Evolutionary conservation across 2,797 vertebrate species (phyloP).

Genomic region (Sarcoramphus papa): DNA sequence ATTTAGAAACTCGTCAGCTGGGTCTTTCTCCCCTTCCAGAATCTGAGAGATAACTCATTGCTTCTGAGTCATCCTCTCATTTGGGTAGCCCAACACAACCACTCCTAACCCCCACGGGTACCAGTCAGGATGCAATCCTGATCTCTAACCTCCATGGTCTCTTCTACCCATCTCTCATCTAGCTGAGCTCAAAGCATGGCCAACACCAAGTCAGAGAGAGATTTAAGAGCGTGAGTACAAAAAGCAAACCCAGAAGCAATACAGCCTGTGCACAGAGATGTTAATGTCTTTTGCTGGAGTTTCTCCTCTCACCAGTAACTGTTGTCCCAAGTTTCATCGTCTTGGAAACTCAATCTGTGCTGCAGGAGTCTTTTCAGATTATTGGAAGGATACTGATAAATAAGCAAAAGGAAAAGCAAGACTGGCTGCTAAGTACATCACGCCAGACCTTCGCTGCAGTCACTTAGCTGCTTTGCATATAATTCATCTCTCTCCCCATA

Average conservation of each 20-base stretch:
- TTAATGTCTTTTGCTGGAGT: background rate
- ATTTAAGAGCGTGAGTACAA: accelerated
- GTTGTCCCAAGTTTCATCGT: background rate
- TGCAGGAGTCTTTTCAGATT: background rate
- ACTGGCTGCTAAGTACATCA: accelerated
- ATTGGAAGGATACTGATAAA: background rate
- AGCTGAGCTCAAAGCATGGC: background rate
- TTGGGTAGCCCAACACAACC: background rate
- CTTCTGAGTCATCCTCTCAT: too few species aligned
- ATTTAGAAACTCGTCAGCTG: background rate
- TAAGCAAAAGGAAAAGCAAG: background rate
- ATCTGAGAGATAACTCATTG: background rate
- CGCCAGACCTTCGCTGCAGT: background rate
- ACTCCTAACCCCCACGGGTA: background rate
- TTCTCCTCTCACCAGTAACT: background rate
- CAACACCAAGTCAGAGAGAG: background rate
- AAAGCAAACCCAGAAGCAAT: background rate
- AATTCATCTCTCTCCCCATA: background rate
- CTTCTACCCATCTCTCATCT: background rate
- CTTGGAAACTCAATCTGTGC: background rate
- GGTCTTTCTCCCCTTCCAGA: background rate
- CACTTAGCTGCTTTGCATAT: background rate
- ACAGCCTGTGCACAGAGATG: accelerated
- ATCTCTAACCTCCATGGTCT: background rate
- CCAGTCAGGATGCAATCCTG: background rate